A percentile compares a stretch with the other conserved stretches of the same genome.
Conservation (phyloP, 1,140 invertebrate species). For the Meloidogyne hapla region DNA sequence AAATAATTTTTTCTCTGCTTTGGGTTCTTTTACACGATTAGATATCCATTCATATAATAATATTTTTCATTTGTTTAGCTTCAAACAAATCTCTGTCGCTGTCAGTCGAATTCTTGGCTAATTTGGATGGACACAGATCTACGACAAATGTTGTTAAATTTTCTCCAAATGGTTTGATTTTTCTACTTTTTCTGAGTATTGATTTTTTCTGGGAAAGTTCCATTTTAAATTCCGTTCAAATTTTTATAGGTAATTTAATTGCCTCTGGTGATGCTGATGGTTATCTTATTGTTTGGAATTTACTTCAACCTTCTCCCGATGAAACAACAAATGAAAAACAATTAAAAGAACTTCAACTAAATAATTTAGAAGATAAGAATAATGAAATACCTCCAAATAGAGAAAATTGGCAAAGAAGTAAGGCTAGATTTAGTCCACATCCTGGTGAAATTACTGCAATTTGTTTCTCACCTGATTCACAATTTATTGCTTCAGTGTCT, state of each 20-base stretch:
- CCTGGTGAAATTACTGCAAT: constrained; percentile 41
- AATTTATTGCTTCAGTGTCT: constrained; percentile 41
- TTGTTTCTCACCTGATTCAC: constrained; percentile 32
- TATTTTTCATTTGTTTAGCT: neutral
- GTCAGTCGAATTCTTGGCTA: constrained; percentile 45
- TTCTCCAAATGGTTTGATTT: constrained; percentile 47
- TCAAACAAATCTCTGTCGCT: neutral
- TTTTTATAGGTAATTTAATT: constrained; percentile 45
- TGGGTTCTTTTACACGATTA: no score
- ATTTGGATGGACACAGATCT: constrained; percentile 39
- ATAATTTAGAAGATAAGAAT: constrained; percentile 3
- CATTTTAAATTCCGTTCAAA: constrained; percentile 12
- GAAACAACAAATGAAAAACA: constrained; percentile 8
- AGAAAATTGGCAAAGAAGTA: constrained; percentile 46
- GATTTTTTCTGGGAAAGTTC: no score
- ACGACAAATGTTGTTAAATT: constrained; percentile 42
- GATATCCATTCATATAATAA: no score
- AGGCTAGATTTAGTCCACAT: constrained; percentile 41
- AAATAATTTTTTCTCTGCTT: no score
- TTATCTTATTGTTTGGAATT: constrained; percentile 42
- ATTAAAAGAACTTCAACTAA: constrained; percentile 8
- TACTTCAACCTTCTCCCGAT: constrained; percentile 10
- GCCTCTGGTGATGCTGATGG: constrained; percentile 48
- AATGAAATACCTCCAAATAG: constrained; percentile 50
- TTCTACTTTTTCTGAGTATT: no score